A percentile compares a stretch with the other conserved stretches of the same genome.
Conservation (phyloP, 2,113 vertebrate genomes). For the Crocuta crocuta region DNA sequence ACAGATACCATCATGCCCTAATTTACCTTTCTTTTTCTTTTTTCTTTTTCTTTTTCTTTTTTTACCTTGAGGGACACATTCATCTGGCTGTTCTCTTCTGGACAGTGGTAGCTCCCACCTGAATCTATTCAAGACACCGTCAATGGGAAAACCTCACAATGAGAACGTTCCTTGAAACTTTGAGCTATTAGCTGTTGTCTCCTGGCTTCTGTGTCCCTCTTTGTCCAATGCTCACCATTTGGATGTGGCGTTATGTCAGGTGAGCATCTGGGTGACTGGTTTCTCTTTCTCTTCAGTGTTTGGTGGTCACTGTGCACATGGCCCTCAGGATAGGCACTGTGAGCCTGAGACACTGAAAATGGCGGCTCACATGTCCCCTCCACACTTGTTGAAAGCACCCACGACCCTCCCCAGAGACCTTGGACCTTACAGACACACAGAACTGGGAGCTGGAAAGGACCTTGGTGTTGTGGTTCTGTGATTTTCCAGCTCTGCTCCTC, state of each 20-base stretch:
- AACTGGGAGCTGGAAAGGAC: background rate
- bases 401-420: background rate
- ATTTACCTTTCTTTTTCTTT: background rate
- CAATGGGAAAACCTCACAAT: background rate
- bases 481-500: background rate
- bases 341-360: background rate
- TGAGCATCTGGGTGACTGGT: background rate
- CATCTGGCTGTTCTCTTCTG: background rate
- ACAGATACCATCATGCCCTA: background rate
- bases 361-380: background rate
- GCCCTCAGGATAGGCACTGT: background rate
- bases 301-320: too few species aligned
- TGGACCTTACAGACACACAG: background rate
- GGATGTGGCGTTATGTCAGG: background rate
- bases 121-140: background rate
- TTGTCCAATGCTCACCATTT: background rate
- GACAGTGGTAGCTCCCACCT: background rate
- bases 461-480: background rate
- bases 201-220: background rate
- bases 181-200: background rate
- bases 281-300: background rate
- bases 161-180: background rate
- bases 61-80: background rate
- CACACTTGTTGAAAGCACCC: background rate
- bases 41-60: background rate